These are phyloP conservation scores for Pachyrhynchus sulphureomaculatus DNA, from an alignment of 1,140 invertebrate species.

Conservation along the genomic window DNA sequence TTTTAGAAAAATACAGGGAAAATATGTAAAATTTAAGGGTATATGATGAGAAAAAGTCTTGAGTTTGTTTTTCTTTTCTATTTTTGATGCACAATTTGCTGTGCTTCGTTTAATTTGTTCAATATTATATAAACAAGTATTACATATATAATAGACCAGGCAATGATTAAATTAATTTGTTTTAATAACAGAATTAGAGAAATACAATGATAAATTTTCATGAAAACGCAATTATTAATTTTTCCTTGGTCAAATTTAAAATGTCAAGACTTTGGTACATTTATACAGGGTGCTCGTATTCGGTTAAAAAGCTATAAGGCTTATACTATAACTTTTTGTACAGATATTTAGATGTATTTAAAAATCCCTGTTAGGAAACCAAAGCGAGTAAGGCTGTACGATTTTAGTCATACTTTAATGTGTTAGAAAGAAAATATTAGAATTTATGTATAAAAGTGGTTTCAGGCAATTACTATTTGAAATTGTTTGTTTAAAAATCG, in stretches of 20 bases:
- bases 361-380: neutral
- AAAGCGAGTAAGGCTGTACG: neutral
- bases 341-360: neutral
- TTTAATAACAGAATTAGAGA: no score
- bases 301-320: no score
- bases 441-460: neutral
- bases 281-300: neutral
- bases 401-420: neutral
- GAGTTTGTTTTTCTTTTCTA: no score
- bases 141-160: no score
- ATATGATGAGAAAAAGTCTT: no score
- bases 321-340: neutral
- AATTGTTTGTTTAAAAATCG: no score
- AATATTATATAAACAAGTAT: no score
- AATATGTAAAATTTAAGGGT: neutral
- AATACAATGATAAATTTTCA: no score
- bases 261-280: neutral
- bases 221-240: no score
- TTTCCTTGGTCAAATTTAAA: neutral
- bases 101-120: no score
- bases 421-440: neutral
- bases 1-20: conserved; percentile 7
- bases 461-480: neutral
- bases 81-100: no score
- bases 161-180: no score